Evolutionary conservation across 2,113 vertebrate species (phyloP), one percentile per base, ranked within the genome.

Genomic region (Rhineura floridana): DNA sequence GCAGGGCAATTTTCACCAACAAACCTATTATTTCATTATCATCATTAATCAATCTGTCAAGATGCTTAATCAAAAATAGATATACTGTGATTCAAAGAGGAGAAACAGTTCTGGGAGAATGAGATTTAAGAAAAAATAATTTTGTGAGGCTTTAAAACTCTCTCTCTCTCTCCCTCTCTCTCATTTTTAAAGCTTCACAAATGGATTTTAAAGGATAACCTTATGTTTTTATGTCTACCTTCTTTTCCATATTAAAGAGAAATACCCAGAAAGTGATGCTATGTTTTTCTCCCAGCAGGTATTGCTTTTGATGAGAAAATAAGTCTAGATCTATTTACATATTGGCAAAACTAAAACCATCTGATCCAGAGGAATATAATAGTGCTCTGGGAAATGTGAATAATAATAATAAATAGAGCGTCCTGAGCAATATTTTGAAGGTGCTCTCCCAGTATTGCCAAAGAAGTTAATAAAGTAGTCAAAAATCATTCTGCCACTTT

Each of bases 241-340:
- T n/a, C 19, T 23, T 89, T 4, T 0, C 33, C 89, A 46, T 67
- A 87, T 80, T 89, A 10, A n/a, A 69, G 76, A 83, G 8, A 2
- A 65, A 28, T 17, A 25, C 44, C 1, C 3, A 3, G 33, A 46
- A 42, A 78, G 90, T 12, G n/a, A 84, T 82, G 0, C 85, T 33
- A 46, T 15, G 39, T 33, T 39, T 13, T 13, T 12, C 11, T 28
- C 70, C 81, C 70, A 33, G 36, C 70, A 73, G 86, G 10, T 10
- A 0, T 87, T 44, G 0, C 21, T n/a, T 92, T 93, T 93, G 50
- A 91, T 94, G 92, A 90, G 92, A 90, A 96, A 96, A 96, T 91
- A 97, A 97, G 96, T 93, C 94, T 12, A 88, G 86, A 94, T 94
- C 97, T 92, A 90, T 93, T 93, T 98, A 97, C 97, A 96, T 97